These are phyloP conservation scores for Drosophila mayri DNA, from an alignment of 1,140 invertebrate species.

Conservation along the genomic window DNA sequence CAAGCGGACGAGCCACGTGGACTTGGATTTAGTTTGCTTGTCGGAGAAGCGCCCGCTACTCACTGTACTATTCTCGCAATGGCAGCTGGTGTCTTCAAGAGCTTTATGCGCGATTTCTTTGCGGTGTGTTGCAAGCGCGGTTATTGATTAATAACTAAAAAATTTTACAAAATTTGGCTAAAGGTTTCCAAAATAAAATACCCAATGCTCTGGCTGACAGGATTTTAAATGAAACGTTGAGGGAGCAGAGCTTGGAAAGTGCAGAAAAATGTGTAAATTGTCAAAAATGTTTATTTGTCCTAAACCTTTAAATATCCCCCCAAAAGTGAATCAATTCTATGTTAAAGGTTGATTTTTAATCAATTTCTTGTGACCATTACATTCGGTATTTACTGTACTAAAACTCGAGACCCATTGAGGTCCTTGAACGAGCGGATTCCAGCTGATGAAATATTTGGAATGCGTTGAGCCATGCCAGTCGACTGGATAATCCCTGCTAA, in stretches of 20 bases:
- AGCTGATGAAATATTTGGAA: slow-evolving; percentile 50
- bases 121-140: slow-evolving; percentile 52
- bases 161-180: slow-evolving; percentile 31
- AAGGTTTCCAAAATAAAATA: slow-evolving; percentile 24
- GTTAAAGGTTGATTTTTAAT: not conserved
- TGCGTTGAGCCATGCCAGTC: slow-evolving; percentile 19
- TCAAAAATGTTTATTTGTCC: not conserved
- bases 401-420: not conserved
- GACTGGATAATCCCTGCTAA: slow-evolving; percentile 60
- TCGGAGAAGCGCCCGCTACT: slow-evolving; percentile 12
- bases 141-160: slow-evolving; percentile 25
- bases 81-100: slow-evolving; percentile 75
- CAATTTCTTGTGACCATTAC: not conserved
- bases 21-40: slow-evolving; percentile 26
- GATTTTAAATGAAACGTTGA: slow-evolving; percentile 28
- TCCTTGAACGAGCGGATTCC: slow-evolving; percentile 28
- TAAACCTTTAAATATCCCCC: not conserved
- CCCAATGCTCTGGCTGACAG: slow-evolving; percentile 29
- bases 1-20: slow-evolving; percentile 26
- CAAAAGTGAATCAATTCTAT: not conserved
- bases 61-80: slow-evolving; percentile 36
- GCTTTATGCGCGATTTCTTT: slow-evolving; percentile 80
- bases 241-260: not conserved
- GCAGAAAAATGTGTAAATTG: not conserved
- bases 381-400: not conserved